Evolutionary conservation across 1,140 invertebrate species (phyloP).

Genomic region (Oncopeltus fasciatus): DNA sequence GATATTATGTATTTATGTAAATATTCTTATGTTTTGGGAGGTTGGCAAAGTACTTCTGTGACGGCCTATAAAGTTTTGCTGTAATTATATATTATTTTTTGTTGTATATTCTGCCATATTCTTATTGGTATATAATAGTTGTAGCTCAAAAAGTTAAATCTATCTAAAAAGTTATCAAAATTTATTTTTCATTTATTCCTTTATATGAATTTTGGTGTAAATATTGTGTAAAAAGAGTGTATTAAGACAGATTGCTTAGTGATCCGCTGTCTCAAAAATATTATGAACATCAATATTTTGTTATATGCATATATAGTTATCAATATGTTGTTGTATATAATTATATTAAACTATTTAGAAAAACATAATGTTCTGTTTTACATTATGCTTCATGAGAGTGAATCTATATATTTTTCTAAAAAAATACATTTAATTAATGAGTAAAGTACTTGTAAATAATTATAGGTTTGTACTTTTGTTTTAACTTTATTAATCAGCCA

Average conservation of each 20-base stretch:
- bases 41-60: conserved; percentile 8
- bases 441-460: conserved; percentile 6
- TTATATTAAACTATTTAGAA: not conserved
- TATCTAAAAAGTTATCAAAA: not conserved
- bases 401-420: conserved; percentile 8
- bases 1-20: conserved; percentile 17
- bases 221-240: not conserved
- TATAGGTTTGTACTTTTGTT: conserved; percentile 4
- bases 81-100: not conserved
- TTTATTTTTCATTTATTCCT: not conserved
- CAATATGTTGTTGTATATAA: not conserved
- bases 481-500: not conserved
- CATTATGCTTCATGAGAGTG: not conserved
- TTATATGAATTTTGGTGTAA: not conserved
- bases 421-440: conserved; percentile 6
- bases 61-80: conserved; percentile 17
- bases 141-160: not conserved
- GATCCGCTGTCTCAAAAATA: not conserved
- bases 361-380: not conserved
- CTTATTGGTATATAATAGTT: conserved; percentile 1
- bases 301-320: not conserved
- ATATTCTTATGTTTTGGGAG: conserved; percentile 13
- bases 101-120: not conserved
- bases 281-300: conserved; percentile 1
- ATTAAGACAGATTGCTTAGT: not conserved